Base-by-base conservation (phyloP, 2,797 vertebrate genomes). In the Jordanella pulchra region DNA sequence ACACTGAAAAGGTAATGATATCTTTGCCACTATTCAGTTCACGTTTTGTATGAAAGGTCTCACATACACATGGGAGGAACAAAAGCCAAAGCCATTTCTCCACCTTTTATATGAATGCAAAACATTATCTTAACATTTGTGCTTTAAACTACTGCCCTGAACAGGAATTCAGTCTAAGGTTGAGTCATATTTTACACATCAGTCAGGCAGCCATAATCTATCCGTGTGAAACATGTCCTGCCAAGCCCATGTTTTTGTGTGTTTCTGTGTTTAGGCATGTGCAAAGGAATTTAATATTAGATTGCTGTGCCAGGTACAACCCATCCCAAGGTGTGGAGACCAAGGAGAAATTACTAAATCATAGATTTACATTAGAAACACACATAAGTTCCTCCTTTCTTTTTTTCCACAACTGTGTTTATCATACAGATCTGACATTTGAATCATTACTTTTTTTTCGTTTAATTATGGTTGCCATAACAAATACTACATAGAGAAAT, bases 241-340 rank as follows among this genome's bases (percentile, higher is more conserved):
- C 61, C 77, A 66, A 73, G 71, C 69, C 25, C 25, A n/a, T 56
- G 17, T 77, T 71, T 80, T 30, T 63, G 50, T 76, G 45, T 68
- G 67, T 32, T 53, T 13, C 15, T 66, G 56, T 55, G 65, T 25
- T 32, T 50, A 12, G 27, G 35, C 39, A 44, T 48, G 56, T 78
- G 76, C 47, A 25, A 71, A 72, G 83, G 78, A 77, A 85, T 90
- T 72, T 71, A 48, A 44, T 42, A 45, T 55, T 27, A 35, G 65
- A 30, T 28, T 4, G 67, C 50, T 6, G 80, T 82, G 83, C 81
- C 81, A 90, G 82, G 85, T 83, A 77, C 82, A 69, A 53, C 69
- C 82, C 76, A 68, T 73, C 42, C 47, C 56, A 39, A 86, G 78
- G 83, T 84, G 83, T 47, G 84, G 85, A 88, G 80, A 85, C 77